phyloP scores from a whole-genome alignment of 1,140 invertebrate genomes.

The Campoletis sonorensis region DNA sequence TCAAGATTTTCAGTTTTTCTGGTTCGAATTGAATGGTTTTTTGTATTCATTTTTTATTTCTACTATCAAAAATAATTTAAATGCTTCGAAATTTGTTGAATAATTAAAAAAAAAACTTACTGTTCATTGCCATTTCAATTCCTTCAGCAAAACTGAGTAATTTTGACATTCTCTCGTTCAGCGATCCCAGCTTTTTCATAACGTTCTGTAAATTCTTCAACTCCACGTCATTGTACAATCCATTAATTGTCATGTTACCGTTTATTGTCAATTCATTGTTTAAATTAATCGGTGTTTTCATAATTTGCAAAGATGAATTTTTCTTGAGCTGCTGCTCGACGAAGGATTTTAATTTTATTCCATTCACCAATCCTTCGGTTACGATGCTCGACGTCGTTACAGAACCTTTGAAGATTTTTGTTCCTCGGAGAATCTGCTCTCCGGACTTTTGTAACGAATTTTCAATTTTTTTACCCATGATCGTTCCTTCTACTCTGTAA shows the following conservation, averaged over 20 bases:
- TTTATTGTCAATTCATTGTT: constrained; percentile 53
- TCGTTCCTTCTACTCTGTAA: constrained; percentile 55
- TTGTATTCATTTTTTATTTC: too few species aligned
- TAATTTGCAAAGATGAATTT: constrained; percentile 48
- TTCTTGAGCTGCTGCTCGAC: constrained; percentile 57
- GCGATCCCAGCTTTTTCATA: neutral
- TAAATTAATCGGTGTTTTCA: constrained; percentile 57
- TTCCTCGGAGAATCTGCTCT: constrained; percentile 57
- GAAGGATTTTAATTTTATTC: constrained; percentile 57
- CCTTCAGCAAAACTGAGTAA: constrained; percentile 38
- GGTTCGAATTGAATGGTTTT: too few species aligned
- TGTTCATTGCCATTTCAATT: constrained; percentile 51
- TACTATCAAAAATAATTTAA: neutral
- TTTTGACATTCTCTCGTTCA: constrained; percentile 18
- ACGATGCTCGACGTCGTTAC: constrained; percentile 51
- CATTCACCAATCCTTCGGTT: constrained; percentile 59
- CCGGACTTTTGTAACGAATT: constrained; percentile 54
- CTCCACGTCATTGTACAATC: constrained; percentile 47
- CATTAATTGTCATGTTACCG: constrained; percentile 57
- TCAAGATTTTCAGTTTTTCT: too few species aligned
- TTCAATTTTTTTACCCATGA: constrained; percentile 53
- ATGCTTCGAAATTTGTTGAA: neutral
- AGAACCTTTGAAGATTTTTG: constrained; percentile 55
- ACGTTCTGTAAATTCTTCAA: constrained; percentile 49
- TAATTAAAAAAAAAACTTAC: constrained; percentile 52